A percentile compares a stretch with the other conserved stretches of the same genome.
phyloP scores from a whole-genome alignment of 2,113 vertebrate species.

The Sander lucioperca region DNA sequence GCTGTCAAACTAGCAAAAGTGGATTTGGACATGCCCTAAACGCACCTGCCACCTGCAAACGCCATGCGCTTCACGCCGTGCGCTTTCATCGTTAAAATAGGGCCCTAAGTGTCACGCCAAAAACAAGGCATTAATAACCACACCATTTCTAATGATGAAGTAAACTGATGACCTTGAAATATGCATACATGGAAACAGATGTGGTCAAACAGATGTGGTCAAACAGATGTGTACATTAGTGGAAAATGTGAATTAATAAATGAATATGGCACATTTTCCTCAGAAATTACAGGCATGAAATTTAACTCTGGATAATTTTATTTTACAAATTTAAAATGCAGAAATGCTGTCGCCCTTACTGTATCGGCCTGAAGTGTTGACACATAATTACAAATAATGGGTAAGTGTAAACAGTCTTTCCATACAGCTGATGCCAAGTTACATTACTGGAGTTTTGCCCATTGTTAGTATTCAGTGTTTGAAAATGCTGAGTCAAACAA shows the following conservation, averaged over 20 bases:
- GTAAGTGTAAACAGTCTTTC: neutral
- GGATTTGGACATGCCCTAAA: no score
- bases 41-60: no score
- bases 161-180: neutral
- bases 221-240: constrained; percentile 4
- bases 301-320: no score
- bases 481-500: neutral
- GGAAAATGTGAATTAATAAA: neutral
- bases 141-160: neutral
- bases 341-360: neutral
- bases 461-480: constrained; percentile 8
- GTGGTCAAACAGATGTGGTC: neutral
- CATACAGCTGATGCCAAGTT: neutral
- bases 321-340: neutral
- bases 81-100: no score
- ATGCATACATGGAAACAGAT: neutral
- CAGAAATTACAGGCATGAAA: neutral
- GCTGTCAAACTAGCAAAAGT: no score
- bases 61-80: no score
- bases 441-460: neutral
- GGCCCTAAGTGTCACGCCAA: neutral
- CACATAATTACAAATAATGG: neutral
- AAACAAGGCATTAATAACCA: constrained; percentile 15
- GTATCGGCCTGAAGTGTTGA: neutral
- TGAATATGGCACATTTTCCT: neutral